Evolutionary conservation across 64 coral and sea anemone species (phyloP).

Genomic region (Montipora cactus): DNA sequence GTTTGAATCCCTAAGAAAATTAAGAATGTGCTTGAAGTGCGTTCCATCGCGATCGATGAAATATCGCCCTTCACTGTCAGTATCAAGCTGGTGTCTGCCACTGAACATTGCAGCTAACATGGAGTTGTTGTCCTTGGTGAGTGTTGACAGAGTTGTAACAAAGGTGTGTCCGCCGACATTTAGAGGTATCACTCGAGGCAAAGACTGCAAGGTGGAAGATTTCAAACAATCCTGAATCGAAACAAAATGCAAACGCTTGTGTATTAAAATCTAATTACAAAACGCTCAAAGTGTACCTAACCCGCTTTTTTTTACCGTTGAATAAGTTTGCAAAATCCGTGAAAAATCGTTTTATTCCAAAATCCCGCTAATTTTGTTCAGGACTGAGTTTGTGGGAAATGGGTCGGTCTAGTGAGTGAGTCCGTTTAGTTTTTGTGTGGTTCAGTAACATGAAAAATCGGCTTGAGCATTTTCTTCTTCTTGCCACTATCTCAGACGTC

Average conservation of each 20-base stretch:
- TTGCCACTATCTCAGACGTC: no score
- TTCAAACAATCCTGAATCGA: neutral
- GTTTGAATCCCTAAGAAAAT: conserved; percentile 74
- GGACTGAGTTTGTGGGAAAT: no score
- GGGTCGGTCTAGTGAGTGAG: no score
- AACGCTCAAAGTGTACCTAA: no score
- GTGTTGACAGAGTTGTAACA: conserved; percentile 80
- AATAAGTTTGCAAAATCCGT: no score
- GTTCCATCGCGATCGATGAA: conserved; percentile 91
- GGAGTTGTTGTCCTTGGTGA: conserved; percentile 82
- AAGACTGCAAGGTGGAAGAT: neutral
- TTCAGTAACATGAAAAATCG: no score
- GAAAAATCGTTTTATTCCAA: no score
- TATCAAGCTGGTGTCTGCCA: conserved; percentile 72
- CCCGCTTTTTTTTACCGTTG: no score
- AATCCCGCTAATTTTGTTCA: no score
- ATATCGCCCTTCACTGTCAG: conserved; percentile 78
- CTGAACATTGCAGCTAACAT: conserved; percentile 92
- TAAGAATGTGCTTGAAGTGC: conserved; percentile 78
- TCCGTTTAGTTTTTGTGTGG: no score
- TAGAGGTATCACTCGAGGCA: conserved; percentile 55
- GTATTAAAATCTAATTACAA: no score
- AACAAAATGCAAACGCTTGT: neutral
- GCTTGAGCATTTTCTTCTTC: no score
- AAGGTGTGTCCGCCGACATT: conserved; percentile 81